These are phyloP conservation scores for Dryomyza anilis DNA, from an alignment of 2,888 invertebrate species.

Conservation along the genomic window DNA sequence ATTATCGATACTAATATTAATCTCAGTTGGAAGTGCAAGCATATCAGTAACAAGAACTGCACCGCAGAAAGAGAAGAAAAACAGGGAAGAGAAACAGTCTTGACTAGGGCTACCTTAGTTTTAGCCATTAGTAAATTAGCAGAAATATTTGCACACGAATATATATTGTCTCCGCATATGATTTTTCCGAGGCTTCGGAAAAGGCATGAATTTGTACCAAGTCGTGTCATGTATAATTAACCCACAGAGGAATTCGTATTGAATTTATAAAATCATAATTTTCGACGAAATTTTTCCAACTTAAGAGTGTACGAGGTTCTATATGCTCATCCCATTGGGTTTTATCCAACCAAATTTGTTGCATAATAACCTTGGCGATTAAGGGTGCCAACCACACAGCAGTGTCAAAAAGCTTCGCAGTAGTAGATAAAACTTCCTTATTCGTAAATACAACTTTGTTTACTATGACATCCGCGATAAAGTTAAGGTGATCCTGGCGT, in stretches of 20 bases:
- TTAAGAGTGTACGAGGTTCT: background rate
- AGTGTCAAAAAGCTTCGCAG: too few species aligned
- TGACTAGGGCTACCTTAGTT: constrained; percentile 8
- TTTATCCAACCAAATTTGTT: constrained; percentile 25
- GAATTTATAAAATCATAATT: constrained; percentile 3
- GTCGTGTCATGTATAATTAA: background rate
- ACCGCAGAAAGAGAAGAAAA: constrained; percentile 20
- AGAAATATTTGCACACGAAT: background rate
- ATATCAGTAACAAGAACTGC: constrained; percentile 11
- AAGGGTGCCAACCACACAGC: background rate
- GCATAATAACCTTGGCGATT: constrained; percentile 24
- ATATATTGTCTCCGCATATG: constrained; percentile 13
- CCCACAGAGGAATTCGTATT: constrained; percentile 13
- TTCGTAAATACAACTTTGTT: background rate
- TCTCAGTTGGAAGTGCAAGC: background rate
- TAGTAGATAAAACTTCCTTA: background rate
- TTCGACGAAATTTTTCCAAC: constrained; percentile 16
- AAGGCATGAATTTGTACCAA: constrained; percentile 13
- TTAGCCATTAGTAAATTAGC: constrained; percentile 4
- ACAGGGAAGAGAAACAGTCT: constrained; percentile 8
- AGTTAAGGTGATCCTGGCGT: constrained; percentile 2
- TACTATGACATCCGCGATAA: background rate
- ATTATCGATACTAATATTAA: background rate
- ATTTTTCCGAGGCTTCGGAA: constrained; percentile 18
- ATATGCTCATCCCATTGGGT: constrained; percentile 19